Base-by-base conservation (phyloP, 53 echinoderm and acorn worm genomes). In the Holothuria leucospilota region DNA sequence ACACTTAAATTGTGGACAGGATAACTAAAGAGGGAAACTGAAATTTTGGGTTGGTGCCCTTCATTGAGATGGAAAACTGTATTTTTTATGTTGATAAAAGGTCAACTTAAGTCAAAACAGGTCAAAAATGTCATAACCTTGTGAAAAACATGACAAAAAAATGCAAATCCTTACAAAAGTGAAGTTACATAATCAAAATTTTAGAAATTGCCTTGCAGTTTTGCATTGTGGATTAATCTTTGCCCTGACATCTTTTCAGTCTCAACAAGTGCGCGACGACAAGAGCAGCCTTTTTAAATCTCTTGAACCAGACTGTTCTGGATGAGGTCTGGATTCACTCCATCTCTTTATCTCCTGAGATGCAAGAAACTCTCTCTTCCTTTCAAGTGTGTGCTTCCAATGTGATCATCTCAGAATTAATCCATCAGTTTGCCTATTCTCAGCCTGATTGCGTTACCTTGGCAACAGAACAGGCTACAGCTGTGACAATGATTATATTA, bases 191-290 rank as follows among this genome's bases (percentile, higher is more conserved):
- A 46, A 46, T 46, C 46, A 46, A 46, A 46, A 2, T 46, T 46
- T 11, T 46, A 8, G 11, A 46, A 46, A 46, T 46, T 11, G 8
- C 8, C 11, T 11, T 46, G 46, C 46, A 46, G 3, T 46, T 46
- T 46, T 46, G 0, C 46, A n/a, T n/a, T n/a, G n/a, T n/a, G 9
- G 9, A 16, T 16, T 56, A 16, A 56, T 4, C 16, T 6, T 42
- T 42, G 5, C 42, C 9, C 42, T 42, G 42, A 9, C 9, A 42
- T 6, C 23, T 38, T 8, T 68, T 2, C 90, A 96, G 96, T 8
- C 23, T 84, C 41, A 96, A 96, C 77, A 68, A 70, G 49, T 96
- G 91, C 39, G 86, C 63, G 52, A 88, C 94, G 69, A 96, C 97
- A 63, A 89, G 90, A 75, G 87, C 94, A 84, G 90, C 93, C 12